These are phyloP conservation scores for Peromyscus leucopus DNA, from an alignment of 2,113 vertebrate species.

Conservation along the genomic window DNA sequence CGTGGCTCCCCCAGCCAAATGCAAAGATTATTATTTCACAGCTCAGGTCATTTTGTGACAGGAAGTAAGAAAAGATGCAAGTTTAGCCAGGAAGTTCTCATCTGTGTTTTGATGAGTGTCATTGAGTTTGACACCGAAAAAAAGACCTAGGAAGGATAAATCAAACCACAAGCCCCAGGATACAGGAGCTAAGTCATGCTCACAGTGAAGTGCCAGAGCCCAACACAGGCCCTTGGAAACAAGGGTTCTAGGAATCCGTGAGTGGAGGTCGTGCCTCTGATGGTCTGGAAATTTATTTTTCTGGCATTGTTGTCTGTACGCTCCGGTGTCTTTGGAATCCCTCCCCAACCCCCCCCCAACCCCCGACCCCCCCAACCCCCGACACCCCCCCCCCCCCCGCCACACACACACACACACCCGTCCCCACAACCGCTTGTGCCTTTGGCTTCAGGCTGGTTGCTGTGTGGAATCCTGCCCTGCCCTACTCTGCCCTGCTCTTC, in stretches of 20 bases:
- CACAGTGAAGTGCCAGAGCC: background rate
- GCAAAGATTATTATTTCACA: background rate
- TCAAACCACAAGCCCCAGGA: background rate
- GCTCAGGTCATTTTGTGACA: background rate
- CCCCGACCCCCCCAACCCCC: too few species aligned
- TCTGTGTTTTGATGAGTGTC: background rate
- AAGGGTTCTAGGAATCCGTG: fast-evolving
- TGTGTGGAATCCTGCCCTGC: background rate
- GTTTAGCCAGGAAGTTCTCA: background rate
- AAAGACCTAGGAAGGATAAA: background rate
- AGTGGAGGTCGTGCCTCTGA: background rate
- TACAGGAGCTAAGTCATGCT: background rate
- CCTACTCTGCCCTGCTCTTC: background rate
- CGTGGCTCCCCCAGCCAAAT: background rate
- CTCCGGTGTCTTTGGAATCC: background rate
- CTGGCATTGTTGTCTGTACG: background rate
- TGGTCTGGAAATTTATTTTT: background rate
- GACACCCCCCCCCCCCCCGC: too few species aligned
- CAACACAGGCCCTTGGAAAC: fast-evolving
- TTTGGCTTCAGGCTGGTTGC: background rate
- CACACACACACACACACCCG: too few species aligned
- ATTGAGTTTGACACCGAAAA: background rate
- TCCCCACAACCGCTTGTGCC: background rate
- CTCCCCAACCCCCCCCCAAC: too few species aligned
- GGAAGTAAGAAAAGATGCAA: background rate